Conservation (phyloP, 2,888 invertebrate species). For the Masnerella sp. region DNA sequence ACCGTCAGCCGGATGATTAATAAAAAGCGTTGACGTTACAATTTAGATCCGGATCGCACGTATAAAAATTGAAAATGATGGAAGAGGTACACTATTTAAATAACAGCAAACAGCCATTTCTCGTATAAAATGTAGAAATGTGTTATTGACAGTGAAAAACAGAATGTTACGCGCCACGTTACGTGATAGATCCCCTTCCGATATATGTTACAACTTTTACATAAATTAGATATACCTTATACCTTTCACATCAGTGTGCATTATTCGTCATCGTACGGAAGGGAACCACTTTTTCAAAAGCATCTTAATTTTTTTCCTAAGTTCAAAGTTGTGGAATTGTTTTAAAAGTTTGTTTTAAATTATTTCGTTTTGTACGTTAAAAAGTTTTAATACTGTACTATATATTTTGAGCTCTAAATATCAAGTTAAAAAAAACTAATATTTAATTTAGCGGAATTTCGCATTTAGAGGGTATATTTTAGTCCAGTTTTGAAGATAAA, state of each 20-base stretch:
- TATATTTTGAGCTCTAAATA: too few relatives aligned
- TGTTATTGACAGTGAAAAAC: slow-evolving; percentile 49
- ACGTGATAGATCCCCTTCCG: slow-evolving; percentile 43
- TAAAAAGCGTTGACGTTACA: background rate
- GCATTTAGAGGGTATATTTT: too few relatives aligned
- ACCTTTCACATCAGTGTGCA: slow-evolving; percentile 25
- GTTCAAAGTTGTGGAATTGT: too few relatives aligned
- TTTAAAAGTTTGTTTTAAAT: too few relatives aligned
- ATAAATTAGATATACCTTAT: slow-evolving; percentile 37
- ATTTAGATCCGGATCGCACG: slow-evolving; percentile 8
- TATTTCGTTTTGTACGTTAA: too few relatives aligned
- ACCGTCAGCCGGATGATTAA: background rate
- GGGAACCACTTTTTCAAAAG: too few relatives aligned
- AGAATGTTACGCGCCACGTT: slow-evolving; percentile 21
- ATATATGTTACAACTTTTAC: slow-evolving; percentile 38
- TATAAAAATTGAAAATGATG: slow-evolving; percentile 39
- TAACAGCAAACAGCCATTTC: slow-evolving; percentile 42
- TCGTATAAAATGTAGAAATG: slow-evolving; percentile 33
- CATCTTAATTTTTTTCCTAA: too few relatives aligned
- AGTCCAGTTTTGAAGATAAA: too few relatives aligned
- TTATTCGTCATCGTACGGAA: slow-evolving; percentile 17
- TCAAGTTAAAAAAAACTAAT: too few relatives aligned
- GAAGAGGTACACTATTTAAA: slow-evolving; percentile 40
- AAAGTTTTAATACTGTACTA: too few relatives aligned
- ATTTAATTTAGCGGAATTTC: too few relatives aligned